phyloP scores from a whole-genome alignment of 2,888 invertebrate genomes.

The Allacma fusca region DNA sequence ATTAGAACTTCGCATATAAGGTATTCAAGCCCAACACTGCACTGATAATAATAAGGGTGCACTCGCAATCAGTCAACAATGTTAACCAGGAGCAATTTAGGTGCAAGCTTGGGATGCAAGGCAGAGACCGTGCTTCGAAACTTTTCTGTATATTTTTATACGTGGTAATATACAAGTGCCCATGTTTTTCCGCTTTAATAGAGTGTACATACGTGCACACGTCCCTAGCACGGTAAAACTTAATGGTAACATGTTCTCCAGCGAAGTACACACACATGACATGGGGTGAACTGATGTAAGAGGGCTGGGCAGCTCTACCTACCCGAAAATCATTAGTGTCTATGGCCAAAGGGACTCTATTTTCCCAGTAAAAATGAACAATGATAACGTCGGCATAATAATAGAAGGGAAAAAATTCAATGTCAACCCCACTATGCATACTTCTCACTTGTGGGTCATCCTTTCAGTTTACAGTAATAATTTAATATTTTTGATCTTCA shows the following conservation, averaged over 20 bases:
- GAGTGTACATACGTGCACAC: background rate
- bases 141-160: no score
- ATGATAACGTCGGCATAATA: background rate
- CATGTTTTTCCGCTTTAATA: background rate
- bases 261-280: background rate
- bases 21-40: background rate
- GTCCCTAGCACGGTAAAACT: background rate
- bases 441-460: constrained; percentile 15
- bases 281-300: constrained; percentile 31
- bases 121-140: no score
- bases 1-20: background rate
- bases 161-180: no score
- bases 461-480: constrained; percentile 14
- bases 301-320: constrained; percentile 18
- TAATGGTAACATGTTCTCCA: background rate
- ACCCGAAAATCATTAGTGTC: constrained; percentile 30
- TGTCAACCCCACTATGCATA: constrained; percentile 8
- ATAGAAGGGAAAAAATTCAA: constrained; percentile 27
- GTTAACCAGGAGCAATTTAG: constrained; percentile 16
- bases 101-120: background rate
- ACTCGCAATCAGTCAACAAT: constrained; percentile 16
- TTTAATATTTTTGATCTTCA: constrained; percentile 5
- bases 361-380: constrained; percentile 27
- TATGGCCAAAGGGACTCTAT: constrained; percentile 32
- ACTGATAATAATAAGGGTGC: constrained; percentile 5